phyloP scores from a whole-genome alignment of 37 sponge, comb jelly and placozoan species.

The Dysidea cf. avara region DNA sequence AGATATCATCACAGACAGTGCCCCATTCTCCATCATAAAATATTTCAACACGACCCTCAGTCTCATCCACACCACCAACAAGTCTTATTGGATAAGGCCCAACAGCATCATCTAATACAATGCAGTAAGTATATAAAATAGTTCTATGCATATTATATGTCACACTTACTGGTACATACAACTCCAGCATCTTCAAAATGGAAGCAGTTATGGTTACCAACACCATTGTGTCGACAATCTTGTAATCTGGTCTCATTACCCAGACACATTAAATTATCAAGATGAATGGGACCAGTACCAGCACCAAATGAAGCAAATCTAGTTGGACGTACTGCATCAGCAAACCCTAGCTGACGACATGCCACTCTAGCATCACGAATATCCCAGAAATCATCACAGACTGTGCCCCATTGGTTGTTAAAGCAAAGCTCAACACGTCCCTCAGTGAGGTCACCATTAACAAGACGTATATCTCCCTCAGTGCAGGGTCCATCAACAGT shows the following conservation, averaged over 20 bases:
- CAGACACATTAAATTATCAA: neutral
- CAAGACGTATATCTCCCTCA: constrained; percentile 29
- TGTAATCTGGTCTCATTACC: constrained; percentile 3
- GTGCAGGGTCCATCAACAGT: constrained; percentile 12
- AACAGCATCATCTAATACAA: neutral
- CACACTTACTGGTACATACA: constrained; percentile 7
- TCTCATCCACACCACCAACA: neutral
- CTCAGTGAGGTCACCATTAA: constrained; percentile 7
- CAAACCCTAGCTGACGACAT: constrained; percentile 44
- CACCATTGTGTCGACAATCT: too few species aligned
- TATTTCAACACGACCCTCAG: too few species aligned
- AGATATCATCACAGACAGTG: neutral
- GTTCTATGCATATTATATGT: too few species aligned
- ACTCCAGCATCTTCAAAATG: constrained; percentile 30
- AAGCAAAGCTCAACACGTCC: constrained; percentile 44
- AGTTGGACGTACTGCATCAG: neutral
- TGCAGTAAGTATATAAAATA: too few species aligned
- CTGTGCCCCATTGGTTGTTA: constrained; percentile 45
- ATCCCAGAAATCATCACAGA: constrained; percentile 51
- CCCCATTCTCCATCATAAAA: too few species aligned
- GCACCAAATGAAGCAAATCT: constrained; percentile 1
- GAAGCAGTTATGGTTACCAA: constrained; percentile 8
- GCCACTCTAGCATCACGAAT: constrained; percentile 33
- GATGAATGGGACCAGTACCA: constrained; percentile 5
- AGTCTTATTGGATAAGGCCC: neutral